Percentiles rank a stretch among this genome's conserved stretches.
Conservation (phyloP, 2,113 vertebrate species). For the Stercorarius parasiticus region DNA sequence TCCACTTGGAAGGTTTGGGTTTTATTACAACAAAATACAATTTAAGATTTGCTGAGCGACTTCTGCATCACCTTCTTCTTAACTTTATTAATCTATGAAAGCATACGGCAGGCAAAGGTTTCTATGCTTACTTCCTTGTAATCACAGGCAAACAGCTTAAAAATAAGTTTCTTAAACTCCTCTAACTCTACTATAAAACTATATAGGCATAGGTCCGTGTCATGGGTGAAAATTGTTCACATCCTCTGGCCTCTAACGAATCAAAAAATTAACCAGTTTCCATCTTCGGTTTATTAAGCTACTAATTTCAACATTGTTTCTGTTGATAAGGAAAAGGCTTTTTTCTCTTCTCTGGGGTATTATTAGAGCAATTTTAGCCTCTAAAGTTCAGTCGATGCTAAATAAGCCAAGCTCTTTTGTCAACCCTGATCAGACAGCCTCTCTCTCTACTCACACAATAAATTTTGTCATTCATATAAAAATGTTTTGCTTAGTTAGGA, state of each 20-base stretch:
- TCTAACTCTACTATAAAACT: background rate
- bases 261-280: background rate
- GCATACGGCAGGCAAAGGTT: background rate
- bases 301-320: background rate
- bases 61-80: background rate
- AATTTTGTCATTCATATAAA: background rate
- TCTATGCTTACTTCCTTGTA: background rate
- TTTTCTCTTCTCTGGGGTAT: background rate
- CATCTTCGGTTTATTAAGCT: background rate
- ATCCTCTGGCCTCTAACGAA: background rate
- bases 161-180: background rate
- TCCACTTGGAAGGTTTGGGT: background rate
- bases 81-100: background rate
- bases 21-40: background rate
- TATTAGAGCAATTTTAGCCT: background rate
- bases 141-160: background rate
- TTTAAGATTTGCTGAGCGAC: background rate
- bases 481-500: background rate
- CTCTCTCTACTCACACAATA: background rate
- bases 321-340: background rate
- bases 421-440: background rate
- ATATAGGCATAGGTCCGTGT: background rate
- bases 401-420: background rate
- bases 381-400: background rate
- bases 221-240: background rate